Percentiles rank a stretch among this genome's conserved stretches.
phyloP scores from a whole-genome alignment of 2,113 vertebrate species.

The Lynx canadensis region DNA sequence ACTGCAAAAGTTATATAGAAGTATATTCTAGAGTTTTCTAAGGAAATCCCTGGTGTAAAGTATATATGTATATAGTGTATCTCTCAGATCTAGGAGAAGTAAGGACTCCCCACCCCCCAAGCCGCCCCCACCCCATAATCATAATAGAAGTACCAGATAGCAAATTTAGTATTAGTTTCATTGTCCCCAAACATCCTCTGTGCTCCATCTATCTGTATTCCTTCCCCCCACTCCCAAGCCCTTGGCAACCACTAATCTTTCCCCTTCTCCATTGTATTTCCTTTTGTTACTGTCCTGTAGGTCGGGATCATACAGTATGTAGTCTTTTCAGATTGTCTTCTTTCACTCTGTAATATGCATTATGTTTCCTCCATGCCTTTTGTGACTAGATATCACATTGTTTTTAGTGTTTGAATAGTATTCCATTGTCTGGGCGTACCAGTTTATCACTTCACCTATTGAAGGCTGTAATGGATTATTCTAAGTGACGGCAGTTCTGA shows the following conservation, averaged over 20 bases:
- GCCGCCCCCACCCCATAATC: fast-evolving
- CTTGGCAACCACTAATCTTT: not conserved
- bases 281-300: not conserved
- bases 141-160: not conserved
- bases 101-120: not conserved
- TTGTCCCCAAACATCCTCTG: not conserved
- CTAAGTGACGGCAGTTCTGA: not conserved
- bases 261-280: not conserved
- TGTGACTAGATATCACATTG: not conserved
- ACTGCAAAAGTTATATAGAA: not conserved
- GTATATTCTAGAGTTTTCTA: not conserved
- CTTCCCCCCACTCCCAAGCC: not conserved
- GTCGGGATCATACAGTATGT: not conserved
- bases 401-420: not conserved
- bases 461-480: not conserved
- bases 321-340: not conserved
- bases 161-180: not conserved
- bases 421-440: not conserved
- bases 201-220: not conserved
- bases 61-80: not conserved
- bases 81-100: not conserved
- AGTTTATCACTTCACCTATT: not conserved
- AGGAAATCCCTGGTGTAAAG: not conserved
- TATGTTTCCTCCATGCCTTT: not conserved
- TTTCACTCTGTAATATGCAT: not conserved